Percentiles rank a stretch among this genome's conserved stretches.
These are phyloP conservation scores for Sterrhoptilus dennistouni DNA, from an alignment of 2,113 vertebrate species.

Conservation along the genomic window DNA sequence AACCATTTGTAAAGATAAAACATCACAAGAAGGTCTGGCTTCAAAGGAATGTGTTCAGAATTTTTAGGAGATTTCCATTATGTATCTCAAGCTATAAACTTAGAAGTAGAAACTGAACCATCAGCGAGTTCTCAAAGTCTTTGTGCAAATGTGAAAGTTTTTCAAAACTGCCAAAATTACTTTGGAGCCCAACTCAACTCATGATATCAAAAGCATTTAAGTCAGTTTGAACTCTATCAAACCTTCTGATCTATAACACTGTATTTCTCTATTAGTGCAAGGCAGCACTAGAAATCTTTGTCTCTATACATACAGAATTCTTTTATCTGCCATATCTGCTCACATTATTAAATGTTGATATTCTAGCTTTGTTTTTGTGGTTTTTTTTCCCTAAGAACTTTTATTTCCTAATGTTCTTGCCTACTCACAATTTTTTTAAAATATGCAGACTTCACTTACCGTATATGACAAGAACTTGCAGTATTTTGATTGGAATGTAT, in stretches of 20 bases:
- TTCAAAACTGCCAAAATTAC: not conserved
- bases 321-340: not conserved
- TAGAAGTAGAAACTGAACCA: not conserved
- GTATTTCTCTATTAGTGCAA: not conserved
- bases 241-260: not conserved
- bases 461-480: not conserved
- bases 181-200: not conserved
- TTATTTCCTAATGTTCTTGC: not conserved
- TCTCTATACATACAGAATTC: not conserved
- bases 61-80: not conserved
- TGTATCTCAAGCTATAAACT: not conserved
- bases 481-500: not conserved
- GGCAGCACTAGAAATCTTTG: not conserved
- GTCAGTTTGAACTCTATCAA: not conserved
- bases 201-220: not conserved
- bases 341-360: not conserved
- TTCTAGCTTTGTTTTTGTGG: not conserved
- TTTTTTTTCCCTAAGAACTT: not conserved
- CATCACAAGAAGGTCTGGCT: not conserved
- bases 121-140: not conserved
- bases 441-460: not conserved
- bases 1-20: not conserved
- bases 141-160: not conserved
- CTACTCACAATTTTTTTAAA: not conserved
- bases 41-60: not conserved